Evolutionary conservation across 2,888 invertebrate genomes (phyloP), one percentile per base, ranked within the genome.

Genomic region (Aspidiotus rigidus): DNA sequence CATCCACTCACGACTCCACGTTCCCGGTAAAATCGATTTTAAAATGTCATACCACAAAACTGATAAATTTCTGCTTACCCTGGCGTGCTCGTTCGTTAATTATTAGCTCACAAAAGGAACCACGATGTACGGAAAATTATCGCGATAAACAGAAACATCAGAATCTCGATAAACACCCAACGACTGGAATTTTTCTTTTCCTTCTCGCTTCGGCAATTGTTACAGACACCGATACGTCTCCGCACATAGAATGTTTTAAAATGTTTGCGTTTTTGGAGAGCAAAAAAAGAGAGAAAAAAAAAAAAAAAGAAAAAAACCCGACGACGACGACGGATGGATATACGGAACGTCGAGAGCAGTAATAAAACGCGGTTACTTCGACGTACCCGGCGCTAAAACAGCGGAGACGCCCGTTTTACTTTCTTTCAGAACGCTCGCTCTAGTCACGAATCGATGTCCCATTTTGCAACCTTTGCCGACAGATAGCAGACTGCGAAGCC

Each of bases 321-420:
- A 49, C 49, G n/a, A 11, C n/a, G 49, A 49, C 11, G 10, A 49
- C 49, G 49, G 28, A 28, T 28, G 28, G 28, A 28, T 28, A 28
- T 28, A 28, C 28, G 28, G 28, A 49, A n/a, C 49, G 49, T 13
- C 49, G 49, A 49, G 49, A 49, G 49, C n/a, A 49, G n/a, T 49
- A 49, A 49, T 49, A 49, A 64, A 59, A 66, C 66, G 44, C 49
- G 66, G 66, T 39, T 66, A 66, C 49, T 59, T 66, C 44, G 66
- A 56, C 66, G 66, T 44, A 66, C 66, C 66, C 66, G 66, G 66
- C 59, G 66, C 66, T 66, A 59, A 66, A 66, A 66, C 59, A 66
- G 57, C 66, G 66, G 66, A 66, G 66, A 66, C 66, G 66, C 66
- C 66, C 66, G 66, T 66, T 66, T 66, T 66, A 66, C 66, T 66